Evolutionary conservation across 2,113 vertebrate species (phyloP).

Genomic region (Corynorhinus townsendii): DNA sequence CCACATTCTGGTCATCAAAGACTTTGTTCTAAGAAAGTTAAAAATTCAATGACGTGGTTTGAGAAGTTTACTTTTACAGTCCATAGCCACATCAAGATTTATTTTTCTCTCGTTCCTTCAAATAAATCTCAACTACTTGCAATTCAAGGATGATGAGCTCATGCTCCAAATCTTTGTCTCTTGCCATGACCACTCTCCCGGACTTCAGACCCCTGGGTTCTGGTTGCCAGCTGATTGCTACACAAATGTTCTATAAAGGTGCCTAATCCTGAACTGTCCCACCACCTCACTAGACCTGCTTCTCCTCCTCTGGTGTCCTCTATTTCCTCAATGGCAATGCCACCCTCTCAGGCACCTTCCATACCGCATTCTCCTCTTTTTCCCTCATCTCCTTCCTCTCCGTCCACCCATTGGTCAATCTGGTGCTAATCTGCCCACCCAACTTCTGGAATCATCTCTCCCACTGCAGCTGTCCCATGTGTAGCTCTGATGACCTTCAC

Average conservation of each 20-base stretch:
- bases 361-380: not conserved
- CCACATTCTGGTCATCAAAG: not conserved
- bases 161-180: not conserved
- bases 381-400: not conserved
- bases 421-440: not conserved
- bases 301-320: not conserved
- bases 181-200: not conserved
- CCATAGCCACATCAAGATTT: not conserved
- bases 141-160: not conserved
- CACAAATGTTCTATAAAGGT: not conserved
- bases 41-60: not conserved
- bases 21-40: slow-evolving; percentile 2
- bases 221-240: not conserved
- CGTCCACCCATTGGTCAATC: not conserved
- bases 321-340: not conserved
- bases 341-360: not conserved
- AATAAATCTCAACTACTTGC: not conserved
- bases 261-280: not conserved
- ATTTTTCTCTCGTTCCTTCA: slow-evolving; percentile 18
- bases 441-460: not conserved
- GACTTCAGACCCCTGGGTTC: not conserved
- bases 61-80: not conserved
- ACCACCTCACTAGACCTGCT: not conserved
- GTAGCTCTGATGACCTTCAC: not conserved
- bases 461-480: not conserved